Evolutionary conservation across 2,113 vertebrate genomes (phyloP).

Genomic region (Stictonetta naevosa): DNA sequence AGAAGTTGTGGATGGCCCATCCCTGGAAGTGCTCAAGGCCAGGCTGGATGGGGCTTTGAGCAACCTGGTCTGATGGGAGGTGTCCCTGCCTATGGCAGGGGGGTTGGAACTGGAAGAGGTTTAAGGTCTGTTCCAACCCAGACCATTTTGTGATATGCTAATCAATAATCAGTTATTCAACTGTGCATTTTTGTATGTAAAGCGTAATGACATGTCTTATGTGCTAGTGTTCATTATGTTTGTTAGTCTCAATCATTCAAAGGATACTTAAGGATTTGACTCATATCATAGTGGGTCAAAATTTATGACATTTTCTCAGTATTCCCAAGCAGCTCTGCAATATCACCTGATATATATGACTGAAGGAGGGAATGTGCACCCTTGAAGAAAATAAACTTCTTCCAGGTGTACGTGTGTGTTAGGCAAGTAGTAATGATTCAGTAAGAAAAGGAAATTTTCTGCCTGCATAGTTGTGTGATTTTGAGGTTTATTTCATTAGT

Average conservation of each 20-base stretch:
- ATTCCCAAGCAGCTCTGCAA: background rate
- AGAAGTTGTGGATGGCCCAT: too few relatives aligned
- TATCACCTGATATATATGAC: background rate
- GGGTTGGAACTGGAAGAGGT: too few relatives aligned
- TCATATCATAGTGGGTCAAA: background rate
- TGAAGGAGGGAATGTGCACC: background rate
- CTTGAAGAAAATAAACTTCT: background rate
- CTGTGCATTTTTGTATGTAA: background rate
- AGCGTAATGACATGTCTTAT: background rate
- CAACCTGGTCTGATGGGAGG: too few relatives aligned
- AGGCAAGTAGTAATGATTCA: background rate
- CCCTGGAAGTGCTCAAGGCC: too few relatives aligned
- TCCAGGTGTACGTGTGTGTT: background rate
- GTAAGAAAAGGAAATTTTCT: background rate
- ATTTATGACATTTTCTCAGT: fast-evolving
- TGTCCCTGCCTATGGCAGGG: too few relatives aligned
- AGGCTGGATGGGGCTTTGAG: too few relatives aligned
- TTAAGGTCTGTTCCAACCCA: too few relatives aligned
- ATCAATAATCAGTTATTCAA: background rate
- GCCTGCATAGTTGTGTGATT: background rate
- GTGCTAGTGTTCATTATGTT: background rate
- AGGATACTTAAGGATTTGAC: background rate
- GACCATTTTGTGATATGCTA: too few relatives aligned
- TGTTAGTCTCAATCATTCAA: background rate
- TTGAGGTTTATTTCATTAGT: background rate